phyloP scores from a whole-genome alignment of 2,888 invertebrate species.

The Bhutanitis thaidina region DNA sequence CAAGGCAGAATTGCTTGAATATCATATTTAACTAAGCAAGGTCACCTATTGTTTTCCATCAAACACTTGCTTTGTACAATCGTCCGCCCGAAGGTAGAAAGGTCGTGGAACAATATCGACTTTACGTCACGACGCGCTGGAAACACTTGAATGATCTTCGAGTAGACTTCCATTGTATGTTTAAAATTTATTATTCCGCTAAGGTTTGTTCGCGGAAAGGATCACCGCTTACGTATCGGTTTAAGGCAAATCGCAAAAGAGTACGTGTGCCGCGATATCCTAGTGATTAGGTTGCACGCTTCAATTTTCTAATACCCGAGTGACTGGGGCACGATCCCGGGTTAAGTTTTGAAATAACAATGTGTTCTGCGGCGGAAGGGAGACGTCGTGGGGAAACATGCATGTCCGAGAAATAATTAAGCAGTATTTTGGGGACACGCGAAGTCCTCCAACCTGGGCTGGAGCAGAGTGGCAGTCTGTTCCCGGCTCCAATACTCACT shows the following conservation, averaged over 20 bases:
- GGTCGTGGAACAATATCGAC: not conserved
- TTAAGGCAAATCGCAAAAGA: not conserved
- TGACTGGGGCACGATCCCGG: too few relatives aligned
- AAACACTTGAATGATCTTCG: conserved; percentile 6
- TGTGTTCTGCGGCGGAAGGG: too few relatives aligned
- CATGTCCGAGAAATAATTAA: too few relatives aligned
- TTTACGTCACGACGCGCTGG: not conserved
- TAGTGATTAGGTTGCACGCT: too few relatives aligned
- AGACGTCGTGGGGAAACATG: too few relatives aligned
- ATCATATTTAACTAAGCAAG: conserved; percentile 7
- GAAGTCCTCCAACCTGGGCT: too few relatives aligned
- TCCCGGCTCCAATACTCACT: too few relatives aligned
- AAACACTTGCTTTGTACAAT: not conserved
- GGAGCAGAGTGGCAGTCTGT: too few relatives aligned
- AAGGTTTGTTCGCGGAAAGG: not conserved
- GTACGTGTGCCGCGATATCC: too few relatives aligned
- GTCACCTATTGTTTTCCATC: conserved; percentile 6
- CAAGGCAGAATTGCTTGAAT: not conserved
- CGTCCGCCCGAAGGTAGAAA: conserved; percentile 14
- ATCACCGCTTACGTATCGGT: not conserved
- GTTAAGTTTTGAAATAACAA: too few relatives aligned
- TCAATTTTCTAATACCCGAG: too few relatives aligned
- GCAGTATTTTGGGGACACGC: too few relatives aligned
- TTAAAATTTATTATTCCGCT: conserved; percentile 8
- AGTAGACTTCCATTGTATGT: conserved; percentile 5